Evolutionary conservation across 2,888 invertebrate genomes (phyloP).

Genomic region (Crematogaster levior): DNA sequence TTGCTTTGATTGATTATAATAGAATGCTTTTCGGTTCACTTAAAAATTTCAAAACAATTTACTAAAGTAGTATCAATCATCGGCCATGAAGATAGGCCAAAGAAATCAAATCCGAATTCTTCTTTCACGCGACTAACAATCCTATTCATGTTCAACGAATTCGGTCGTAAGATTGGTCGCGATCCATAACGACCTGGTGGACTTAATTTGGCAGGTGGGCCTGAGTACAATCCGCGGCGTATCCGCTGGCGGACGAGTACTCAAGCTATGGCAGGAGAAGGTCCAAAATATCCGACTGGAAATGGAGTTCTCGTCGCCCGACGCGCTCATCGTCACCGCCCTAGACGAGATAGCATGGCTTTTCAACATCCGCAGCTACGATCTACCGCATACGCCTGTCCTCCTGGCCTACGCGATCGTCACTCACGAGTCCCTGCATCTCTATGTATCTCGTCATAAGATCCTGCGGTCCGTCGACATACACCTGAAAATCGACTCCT

Average conservation of each 20-base stretch:
- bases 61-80: neutral
- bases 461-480: conserved; percentile 85
- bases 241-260: conserved; percentile 87
- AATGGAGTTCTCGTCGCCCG: conserved; percentile 88
- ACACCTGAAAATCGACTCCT: conserved; percentile 87
- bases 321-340: conserved; percentile 94
- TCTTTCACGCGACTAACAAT: conserved; percentile 47
- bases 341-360: conserved; percentile 96
- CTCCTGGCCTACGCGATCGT: conserved; percentile 92
- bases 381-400: conserved; percentile 93
- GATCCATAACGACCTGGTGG: conserved; percentile 90
- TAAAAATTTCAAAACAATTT: neutral
- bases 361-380: conserved; percentile 94
- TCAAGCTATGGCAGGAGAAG: conserved; percentile 91
- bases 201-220: conserved; percentile 92
- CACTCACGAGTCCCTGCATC: conserved; percentile 88
- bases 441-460: conserved; percentile 91
- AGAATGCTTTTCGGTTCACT: neutral
- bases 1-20: conserved; percentile 1
- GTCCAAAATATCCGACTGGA: conserved; percentile 89
- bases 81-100: neutral
- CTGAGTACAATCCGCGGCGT: conserved; percentile 88
- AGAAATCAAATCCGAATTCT: neutral
- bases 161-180: conserved; percentile 87
- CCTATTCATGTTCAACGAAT: conserved; percentile 77